Conservation (phyloP, 2,888 invertebrate genomes). For the Mantis religiosa region DNA sequence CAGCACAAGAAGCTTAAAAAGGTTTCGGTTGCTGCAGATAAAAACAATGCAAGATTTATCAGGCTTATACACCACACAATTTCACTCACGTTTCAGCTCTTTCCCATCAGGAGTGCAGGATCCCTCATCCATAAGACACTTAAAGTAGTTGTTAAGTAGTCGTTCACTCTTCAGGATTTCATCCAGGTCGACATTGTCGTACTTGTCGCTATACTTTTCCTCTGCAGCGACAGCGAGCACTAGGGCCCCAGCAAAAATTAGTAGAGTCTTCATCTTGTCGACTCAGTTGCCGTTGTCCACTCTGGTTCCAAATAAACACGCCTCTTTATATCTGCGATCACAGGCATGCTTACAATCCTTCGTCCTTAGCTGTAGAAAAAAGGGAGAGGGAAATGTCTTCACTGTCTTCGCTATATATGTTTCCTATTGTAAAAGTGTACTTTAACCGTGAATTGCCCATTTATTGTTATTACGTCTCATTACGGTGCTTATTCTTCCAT, state of each 20-base stretch:
- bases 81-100: conserved; percentile 16
- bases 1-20: no score
- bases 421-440: background rate
- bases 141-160: conserved; percentile 65
- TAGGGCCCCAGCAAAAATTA: background rate
- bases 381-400: background rate
- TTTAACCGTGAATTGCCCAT: background rate
- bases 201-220: conserved; percentile 50
- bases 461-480: background rate
- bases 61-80: no score
- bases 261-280: background rate
- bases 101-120: conserved; percentile 51
- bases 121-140: conserved; percentile 62
- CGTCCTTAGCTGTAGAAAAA: background rate
- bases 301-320: background rate
- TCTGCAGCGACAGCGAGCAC: conserved; percentile 4
- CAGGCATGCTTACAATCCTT: background rate
- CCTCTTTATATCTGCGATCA: background rate
- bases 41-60: no score
- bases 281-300: background rate
- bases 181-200: conserved; percentile 67
- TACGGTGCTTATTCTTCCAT: background rate
- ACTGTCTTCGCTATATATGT: background rate
- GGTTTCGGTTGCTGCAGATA: no score
- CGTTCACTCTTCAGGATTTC: conserved; percentile 63